phyloP scores from a whole-genome alignment of 64 coral and sea anemone species.

The Actinia equina region DNA sequence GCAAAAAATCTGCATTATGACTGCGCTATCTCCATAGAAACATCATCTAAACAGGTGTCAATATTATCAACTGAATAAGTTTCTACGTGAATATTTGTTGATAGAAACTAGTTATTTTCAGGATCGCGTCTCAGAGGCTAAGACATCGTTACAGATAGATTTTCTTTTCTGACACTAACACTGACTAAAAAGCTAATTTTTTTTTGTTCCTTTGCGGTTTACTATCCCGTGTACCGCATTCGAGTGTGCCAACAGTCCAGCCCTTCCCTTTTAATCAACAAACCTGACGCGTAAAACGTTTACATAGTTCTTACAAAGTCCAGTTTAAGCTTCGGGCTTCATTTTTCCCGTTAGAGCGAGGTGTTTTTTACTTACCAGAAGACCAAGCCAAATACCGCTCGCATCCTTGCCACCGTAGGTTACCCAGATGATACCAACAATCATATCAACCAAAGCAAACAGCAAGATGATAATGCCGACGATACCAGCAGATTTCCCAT shows the following conservation, averaged over 20 bases:
- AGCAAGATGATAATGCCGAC: conserved; percentile 15
- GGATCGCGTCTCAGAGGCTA: no score
- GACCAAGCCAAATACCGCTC: background rate
- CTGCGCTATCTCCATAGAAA: background rate
- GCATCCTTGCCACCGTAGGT: conserved; percentile 5
- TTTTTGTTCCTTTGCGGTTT: background rate
- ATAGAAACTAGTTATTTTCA: no score
- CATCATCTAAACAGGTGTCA: background rate
- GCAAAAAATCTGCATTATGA: background rate
- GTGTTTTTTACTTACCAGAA: conserved; percentile 8
- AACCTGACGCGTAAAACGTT: background rate
- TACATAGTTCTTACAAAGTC: background rate
- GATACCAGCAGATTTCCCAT: conserved; percentile 21
- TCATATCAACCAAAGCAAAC: background rate
- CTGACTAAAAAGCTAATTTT: background rate
- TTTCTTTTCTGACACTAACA: background rate
- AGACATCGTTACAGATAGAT: background rate
- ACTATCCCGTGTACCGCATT: background rate
- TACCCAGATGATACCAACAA: background rate
- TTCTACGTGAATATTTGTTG: no score
- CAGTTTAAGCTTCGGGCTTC: background rate
- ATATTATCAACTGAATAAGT: no score
- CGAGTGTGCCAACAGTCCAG: background rate
- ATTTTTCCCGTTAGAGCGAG: background rate
- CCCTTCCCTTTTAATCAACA: background rate